Base-by-base conservation (phyloP, 2,797 vertebrate genomes). In the Neosilurus mollespiculum region DNA sequence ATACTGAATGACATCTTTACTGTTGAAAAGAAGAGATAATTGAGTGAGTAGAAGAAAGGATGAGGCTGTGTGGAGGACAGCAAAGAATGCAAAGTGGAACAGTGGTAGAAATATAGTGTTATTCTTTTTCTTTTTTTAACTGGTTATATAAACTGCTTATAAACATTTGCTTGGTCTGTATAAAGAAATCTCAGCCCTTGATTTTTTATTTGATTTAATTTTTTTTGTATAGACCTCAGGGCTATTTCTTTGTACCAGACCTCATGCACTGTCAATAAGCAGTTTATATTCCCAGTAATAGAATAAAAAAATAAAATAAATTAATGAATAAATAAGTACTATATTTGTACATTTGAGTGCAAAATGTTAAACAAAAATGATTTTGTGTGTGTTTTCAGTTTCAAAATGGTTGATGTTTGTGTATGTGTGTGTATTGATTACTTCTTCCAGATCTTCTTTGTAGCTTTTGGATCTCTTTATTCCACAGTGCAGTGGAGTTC, bases 81-180 rank as follows among this genome's bases (percentile, higher is more conserved):
- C 61, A 54, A 76, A 82, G 22, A 56, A 22, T 7, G 24, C 58
- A 72, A 61, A 81, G 58, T 62, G 69, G 58, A 81, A 53, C 14
- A 20, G 64, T 62, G 37, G 43, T 43, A 43, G 43, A 43, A 5
- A 43, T 43, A 43, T 8, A 43, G 43, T 43, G 43, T 43, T 43
- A 43, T 43, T 43, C 43, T 8, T 43, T 43, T 43, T 43, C 43
- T 43, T 43, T 43, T 43, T 43, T 43, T 43, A 43, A 43, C 43
- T 43, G 43, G 43, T 8, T 43, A 43, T 43, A 43, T 43, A 43
- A 43, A 43, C 43, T 43, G 43, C 43, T 5, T 43, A 43, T 43
- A 1, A 43, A 43, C 43, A 43, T 43, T 43, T 43, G 43, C 30
- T 30, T 30, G 30, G 30, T 30, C 30, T 30, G 30, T 30, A 30